A percentile compares a stretch with the other conserved stretches of the same genome.
These are phyloP conservation scores for Onthophagus taurus DNA, from an alignment of 1,140 invertebrate genomes.

Conservation along the genomic window DNA sequence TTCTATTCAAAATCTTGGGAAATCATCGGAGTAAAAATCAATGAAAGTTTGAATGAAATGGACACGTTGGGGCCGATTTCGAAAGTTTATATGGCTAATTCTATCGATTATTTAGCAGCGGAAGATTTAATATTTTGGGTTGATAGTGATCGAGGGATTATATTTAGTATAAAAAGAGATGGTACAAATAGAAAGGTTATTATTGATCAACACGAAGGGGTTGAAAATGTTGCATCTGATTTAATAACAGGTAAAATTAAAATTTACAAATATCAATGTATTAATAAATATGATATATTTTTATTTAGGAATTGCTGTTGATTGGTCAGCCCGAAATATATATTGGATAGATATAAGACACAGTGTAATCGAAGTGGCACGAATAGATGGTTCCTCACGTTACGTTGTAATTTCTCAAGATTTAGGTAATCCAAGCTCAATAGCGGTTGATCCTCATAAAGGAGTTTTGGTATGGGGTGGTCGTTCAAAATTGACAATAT, in stretches of 20 bases:
- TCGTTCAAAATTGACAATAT: conserved; percentile 46
- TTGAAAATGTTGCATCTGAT: conserved; percentile 53
- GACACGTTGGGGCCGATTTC: conserved; percentile 68
- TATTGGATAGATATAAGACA: conserved; percentile 87
- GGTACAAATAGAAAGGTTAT: conserved; percentile 57
- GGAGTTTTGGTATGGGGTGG: conserved; percentile 59
- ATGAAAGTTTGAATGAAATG: conserved; percentile 35
- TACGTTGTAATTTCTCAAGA: conserved; percentile 68
- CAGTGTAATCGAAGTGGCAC: conserved; percentile 75
- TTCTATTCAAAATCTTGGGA: conserved; percentile 70
- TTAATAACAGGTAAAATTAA: conserved; percentile 44
- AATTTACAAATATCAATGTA: conserved; percentile 30
- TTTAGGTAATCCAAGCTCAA: conserved; percentile 53
- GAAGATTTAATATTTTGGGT: conserved; percentile 70
- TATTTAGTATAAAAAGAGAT: conserved; percentile 67
- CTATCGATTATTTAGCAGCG: conserved; percentile 67
- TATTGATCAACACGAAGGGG: conserved; percentile 41
- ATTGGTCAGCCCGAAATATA: conserved; percentile 79
- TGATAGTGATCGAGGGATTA: conserved; percentile 62
- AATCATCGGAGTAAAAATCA: conserved; percentile 57
- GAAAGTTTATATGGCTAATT: conserved; percentile 60
- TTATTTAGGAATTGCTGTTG: conserved; percentile 60
- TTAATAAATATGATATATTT: background rate
- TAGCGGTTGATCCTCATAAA: conserved; percentile 53
- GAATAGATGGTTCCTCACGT: conserved; percentile 67